Percentiles rank a stretch among this genome's conserved stretches.
These are phyloP conservation scores for Acanthosepion lycidas DNA, from an alignment of 2,888 invertebrate species.

Conservation along the genomic window DNA sequence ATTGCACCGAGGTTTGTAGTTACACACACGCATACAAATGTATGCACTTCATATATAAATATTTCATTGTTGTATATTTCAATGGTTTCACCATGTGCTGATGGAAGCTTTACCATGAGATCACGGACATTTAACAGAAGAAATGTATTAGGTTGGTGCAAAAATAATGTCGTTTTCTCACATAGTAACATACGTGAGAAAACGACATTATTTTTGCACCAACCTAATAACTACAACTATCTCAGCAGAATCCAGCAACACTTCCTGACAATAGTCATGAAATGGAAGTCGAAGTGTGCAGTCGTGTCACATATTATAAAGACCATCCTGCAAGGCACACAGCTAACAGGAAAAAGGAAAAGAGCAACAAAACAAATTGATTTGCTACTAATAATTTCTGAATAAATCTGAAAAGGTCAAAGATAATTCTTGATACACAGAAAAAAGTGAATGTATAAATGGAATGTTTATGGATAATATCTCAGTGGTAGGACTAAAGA, in stretches of 20 bases:
- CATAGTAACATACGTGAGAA: too few relatives aligned
- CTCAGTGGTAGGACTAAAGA: background rate
- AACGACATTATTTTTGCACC: too few relatives aligned
- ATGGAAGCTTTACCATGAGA: background rate
- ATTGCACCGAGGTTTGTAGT: too few relatives aligned
- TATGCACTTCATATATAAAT: too few relatives aligned
- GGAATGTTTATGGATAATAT: background rate
- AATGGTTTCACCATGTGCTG: background rate
- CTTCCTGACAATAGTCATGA: constrained; percentile 21
- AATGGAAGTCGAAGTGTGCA: background rate
- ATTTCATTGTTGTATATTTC: background rate
- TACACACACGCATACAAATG: too few relatives aligned
- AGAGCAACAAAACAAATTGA: background rate
- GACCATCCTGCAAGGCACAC: background rate
- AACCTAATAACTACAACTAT: background rate
- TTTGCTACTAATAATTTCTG: background rate
- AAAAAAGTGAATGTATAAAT: background rate
- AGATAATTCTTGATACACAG: background rate
- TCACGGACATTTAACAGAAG: background rate
- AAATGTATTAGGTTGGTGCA: too few relatives aligned
- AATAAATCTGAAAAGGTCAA: background rate
- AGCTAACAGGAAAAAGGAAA: background rate
- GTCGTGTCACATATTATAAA: background rate
- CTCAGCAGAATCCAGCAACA: background rate
- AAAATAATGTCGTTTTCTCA: too few relatives aligned